A percentile compares a stretch with the other conserved stretches of the same genome.
Evolutionary conservation across 2,888 invertebrate species (phyloP).

Genomic region (Cephus nigrinus): DNA sequence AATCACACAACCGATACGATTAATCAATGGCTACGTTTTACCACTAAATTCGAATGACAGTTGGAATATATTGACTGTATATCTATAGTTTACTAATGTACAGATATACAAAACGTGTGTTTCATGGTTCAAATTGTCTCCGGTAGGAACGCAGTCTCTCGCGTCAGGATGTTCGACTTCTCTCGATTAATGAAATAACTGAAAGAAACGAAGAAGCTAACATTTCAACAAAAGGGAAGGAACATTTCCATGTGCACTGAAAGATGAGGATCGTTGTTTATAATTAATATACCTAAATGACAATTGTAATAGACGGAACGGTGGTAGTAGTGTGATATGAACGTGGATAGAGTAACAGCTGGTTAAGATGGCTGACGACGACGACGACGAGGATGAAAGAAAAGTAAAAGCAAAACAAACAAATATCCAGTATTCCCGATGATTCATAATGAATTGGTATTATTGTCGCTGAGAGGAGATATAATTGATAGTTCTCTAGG

Average conservation of each 20-base stretch:
- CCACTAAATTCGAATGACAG: neutral
- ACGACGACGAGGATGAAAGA: neutral
- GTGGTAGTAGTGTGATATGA: constrained; percentile 24
- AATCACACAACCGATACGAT: constrained; percentile 1
- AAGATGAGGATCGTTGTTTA: constrained; percentile 15
- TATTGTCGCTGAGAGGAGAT: constrained; percentile 17
- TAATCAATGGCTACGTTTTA: neutral
- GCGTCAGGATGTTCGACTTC: neutral
- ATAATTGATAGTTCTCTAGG: constrained; percentile 18
- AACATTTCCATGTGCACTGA: neutral
- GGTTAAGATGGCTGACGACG: neutral
- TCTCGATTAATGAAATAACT: neutral
- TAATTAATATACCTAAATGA: constrained; percentile 26
- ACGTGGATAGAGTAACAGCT: neutral
- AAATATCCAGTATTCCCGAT: constrained; percentile 50
- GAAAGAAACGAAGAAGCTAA: neutral
- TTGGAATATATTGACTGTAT: neutral
- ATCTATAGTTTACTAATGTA: neutral
- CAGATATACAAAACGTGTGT: neutral
- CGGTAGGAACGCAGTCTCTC: neutral
- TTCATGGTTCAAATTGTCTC: neutral
- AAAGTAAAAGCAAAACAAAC: constrained; percentile 16
- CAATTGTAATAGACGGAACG: constrained; percentile 16
- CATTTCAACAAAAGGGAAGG: neutral
- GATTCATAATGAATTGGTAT: constrained; percentile 31